Evolutionary conservation across 2,797 vertebrate species (phyloP), one percentile per base, ranked within the genome.

Genomic region (Garrulus glandarius): DNA sequence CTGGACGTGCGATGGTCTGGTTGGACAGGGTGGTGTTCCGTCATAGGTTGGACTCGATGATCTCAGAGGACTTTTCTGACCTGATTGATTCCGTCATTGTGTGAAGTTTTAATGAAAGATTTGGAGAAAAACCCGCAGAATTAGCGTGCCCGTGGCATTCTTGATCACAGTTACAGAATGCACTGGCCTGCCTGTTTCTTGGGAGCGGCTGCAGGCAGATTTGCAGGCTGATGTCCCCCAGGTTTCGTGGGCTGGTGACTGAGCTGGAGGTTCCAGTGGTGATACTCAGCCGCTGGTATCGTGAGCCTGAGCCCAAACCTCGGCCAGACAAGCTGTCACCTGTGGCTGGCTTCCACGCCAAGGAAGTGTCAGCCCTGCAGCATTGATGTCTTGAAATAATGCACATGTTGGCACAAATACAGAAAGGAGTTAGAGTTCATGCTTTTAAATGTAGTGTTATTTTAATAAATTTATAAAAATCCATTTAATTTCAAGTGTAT

Each of bases 321-420:
- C 13, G 7, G 24, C 49, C 64, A 30, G 10, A 3, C 30, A 2
- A 20, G 26, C 17, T 53, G 50, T n/a, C 10, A 5, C 5, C 55
- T 41, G 14, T 1, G 3, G 12, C 46, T 55, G 39, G 1, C 52
- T 63, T 65, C 6, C 2, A 6, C 0, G 0, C 55, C 44, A 6
- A 22, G 47, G 6, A 1, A 19, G 19, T 8, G 3, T 19, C 52
- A 29, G 27, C 65, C 4, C 0, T 74, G 29, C 26, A 47, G 13
- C 19, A 1, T 3, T 70, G 21, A 10, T 53, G 13, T 21, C 30
- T 63, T 84, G 59, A 59, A 19, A 26, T 47, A 65, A 50, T 22
- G 41, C 3, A 16, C 26, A 11, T 2, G 2, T 19, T 71, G 43
- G 18, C 8, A 17, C 81, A 67, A 74, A 39, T 64, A 8, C 2